phyloP scores from a whole-genome alignment of 2,797 vertebrate species.

The Ara ararauna region DNA sequence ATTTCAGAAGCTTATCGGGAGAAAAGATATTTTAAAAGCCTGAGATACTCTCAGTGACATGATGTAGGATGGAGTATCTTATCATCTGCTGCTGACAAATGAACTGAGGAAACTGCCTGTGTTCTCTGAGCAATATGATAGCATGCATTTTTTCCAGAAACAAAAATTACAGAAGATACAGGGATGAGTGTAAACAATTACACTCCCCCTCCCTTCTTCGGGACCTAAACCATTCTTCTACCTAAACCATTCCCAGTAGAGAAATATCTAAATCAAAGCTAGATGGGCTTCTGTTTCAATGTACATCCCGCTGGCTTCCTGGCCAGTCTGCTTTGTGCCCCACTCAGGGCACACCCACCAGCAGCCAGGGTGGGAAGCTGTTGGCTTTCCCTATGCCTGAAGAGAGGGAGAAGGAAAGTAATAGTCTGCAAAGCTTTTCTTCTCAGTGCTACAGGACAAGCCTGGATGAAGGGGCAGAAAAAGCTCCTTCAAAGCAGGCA shows the following conservation, averaged over 20 bases:
- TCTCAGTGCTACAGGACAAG: neutral
- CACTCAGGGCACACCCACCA: accelerated
- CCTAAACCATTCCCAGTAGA: neutral
- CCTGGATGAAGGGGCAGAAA: neutral
- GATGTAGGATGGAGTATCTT: neutral
- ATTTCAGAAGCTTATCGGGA: neutral
- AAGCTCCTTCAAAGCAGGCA: accelerated
- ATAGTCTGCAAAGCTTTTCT: neutral
- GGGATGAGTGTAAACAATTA: accelerated
- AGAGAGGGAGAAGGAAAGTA: neutral
- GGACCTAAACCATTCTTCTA: too few species aligned
- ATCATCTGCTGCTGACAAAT: neutral
- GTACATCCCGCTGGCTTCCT: neutral
- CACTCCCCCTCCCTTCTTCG: neutral
- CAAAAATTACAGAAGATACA: neutral
- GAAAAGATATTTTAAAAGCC: neutral
- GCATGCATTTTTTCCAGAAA: neutral
- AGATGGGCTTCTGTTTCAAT: accelerated
- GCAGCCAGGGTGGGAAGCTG: neutral
- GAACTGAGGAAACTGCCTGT: neutral
- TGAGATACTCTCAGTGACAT: neutral
- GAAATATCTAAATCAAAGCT: neutral
- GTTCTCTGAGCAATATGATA: neutral
- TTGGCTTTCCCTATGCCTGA: neutral
- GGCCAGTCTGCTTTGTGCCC: neutral